phyloP scores from a whole-genome alignment of 2,888 invertebrate genomes.

The Margaritifera margaritifera region DNA sequence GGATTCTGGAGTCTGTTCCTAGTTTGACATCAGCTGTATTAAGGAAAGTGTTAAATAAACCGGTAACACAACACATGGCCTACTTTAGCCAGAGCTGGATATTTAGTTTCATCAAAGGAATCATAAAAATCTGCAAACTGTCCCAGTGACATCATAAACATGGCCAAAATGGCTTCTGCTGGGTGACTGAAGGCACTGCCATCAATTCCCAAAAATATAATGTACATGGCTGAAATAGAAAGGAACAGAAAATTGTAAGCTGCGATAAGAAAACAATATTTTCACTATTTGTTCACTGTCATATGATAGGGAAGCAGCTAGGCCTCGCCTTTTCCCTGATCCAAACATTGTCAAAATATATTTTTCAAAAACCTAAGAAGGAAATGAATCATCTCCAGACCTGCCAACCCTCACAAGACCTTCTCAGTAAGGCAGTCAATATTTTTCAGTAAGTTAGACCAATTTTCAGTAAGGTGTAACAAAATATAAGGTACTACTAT shows the following conservation, averaged over 20 bases:
- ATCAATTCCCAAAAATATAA: conserved; percentile 69
- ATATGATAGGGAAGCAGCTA: background rate
- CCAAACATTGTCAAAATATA: no score
- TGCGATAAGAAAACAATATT: background rate
- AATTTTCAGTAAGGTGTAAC: no score
- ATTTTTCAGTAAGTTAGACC: no score
- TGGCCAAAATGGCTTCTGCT: conserved; percentile 95
- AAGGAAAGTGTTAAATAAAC: no score
- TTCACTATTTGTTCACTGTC: background rate
- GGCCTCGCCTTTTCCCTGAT: no score
- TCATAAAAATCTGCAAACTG: conserved; percentile 96
- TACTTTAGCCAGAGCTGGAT: conserved; percentile 87
- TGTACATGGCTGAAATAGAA: conserved; percentile 70
- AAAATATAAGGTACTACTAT: no score
- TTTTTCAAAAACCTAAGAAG: no score
- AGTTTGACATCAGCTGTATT: no score
- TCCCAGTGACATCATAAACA: conserved; percentile 98
- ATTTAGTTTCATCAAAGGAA: conserved; percentile 90
- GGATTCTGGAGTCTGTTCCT: no score
- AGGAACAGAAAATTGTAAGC: conserved; percentile 1
- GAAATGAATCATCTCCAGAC: no score
- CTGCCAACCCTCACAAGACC: no score
- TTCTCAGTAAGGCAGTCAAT: no score
- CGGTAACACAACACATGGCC: conserved; percentile 5
- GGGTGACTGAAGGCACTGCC: conserved; percentile 77